Percentiles rank a stretch among this genome's conserved stretches.
Conservation (phyloP, 2,888 invertebrate genomes). For the Margaritifera margaritifera region DNA sequence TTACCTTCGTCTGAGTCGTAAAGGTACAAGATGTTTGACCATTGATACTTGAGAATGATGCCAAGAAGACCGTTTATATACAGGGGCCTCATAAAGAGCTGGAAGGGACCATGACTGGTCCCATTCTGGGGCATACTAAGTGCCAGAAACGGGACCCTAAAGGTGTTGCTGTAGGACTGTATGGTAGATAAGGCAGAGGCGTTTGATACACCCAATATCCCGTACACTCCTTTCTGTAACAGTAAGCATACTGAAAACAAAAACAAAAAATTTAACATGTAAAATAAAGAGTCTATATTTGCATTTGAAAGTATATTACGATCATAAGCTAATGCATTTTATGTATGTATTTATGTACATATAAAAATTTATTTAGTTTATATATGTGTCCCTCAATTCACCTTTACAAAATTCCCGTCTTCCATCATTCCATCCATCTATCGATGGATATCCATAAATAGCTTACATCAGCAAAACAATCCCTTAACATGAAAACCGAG, state of each 20-base stretch:
- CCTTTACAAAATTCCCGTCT: too few relatives aligned
- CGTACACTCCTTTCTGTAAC: slow-evolving; percentile 50
- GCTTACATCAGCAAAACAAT: too few relatives aligned
- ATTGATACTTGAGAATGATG: slow-evolving; percentile 43
- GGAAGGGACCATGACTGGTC: slow-evolving; percentile 41
- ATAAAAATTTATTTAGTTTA: too few relatives aligned
- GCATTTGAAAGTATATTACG: too few relatives aligned
- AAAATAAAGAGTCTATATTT: too few relatives aligned
- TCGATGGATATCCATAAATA: too few relatives aligned
- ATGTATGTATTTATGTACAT: too few relatives aligned
- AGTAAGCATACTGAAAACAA: slow-evolving; percentile 56
- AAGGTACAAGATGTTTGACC: slow-evolving; percentile 49
- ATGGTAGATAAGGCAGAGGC: slow-evolving; percentile 59
- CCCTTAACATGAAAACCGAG: too few relatives aligned
- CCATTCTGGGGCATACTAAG: slow-evolving; percentile 51
- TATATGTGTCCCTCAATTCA: too few relatives aligned
- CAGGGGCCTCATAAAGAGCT: slow-evolving; percentile 53
- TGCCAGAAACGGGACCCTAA: slow-evolving; percentile 55
- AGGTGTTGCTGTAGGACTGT: slow-evolving; percentile 59
- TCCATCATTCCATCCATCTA: too few relatives aligned
- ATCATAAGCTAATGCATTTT: too few relatives aligned
- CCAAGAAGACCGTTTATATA: slow-evolving; percentile 52
- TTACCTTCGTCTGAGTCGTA: slow-evolving; percentile 62
- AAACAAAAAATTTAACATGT: neutral
- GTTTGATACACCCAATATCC: slow-evolving; percentile 54